Evolutionary conservation across 2,888 invertebrate species (phyloP), one percentile per base, ranked within the genome.

Genomic region (Drosophila pullipes): DNA sequence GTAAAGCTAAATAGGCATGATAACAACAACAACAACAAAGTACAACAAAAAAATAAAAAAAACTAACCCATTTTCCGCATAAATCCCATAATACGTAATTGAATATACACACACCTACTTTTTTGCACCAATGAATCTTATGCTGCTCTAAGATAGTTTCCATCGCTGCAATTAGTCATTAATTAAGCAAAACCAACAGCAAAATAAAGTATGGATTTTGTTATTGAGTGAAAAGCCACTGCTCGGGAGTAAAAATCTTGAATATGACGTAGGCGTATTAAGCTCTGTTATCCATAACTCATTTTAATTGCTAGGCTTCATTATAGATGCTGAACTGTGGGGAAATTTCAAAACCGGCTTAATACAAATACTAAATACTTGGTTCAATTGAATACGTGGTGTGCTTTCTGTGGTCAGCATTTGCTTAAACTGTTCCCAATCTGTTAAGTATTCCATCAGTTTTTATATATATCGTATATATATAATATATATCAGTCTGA

Each of bases 121-220:
- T 25, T 41, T 10, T 61, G 22, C 18, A 35, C 39, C 28, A 57
- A n/a, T 61, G 28, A 65, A 57, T 44, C 11, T 33, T 55, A 55
- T 70, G 69, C 58, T 68, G 25, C 35, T 52, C 7, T 22, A 31
- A 50, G 31, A 35, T 28, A 49, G n/a, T 49, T 28, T 50, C 22
- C 39, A 52, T 44, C 59, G 22, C 53, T 68, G 44, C 39, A 75
- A 75, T 78, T 78, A 78, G 53, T 68, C 65, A 75, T 33, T 65
- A 53, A 68, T 66, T 81, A 55, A 57, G 50, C 41, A 60, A 28
- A 62, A 39, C 50, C 53, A 49, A 33, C 49, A 58, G 54, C 55
- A 53, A 64, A 72, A 59, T 69, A 41, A 63, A 58, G 30, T 68
- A 53, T 82, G 71, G 69, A 58, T 44, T 63, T 69, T 41, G 53